Evolutionary conservation across 2,113 vertebrate species (phyloP), one percentile per base, ranked within the genome.

Genomic region (Eretmochelys imbricata): DNA sequence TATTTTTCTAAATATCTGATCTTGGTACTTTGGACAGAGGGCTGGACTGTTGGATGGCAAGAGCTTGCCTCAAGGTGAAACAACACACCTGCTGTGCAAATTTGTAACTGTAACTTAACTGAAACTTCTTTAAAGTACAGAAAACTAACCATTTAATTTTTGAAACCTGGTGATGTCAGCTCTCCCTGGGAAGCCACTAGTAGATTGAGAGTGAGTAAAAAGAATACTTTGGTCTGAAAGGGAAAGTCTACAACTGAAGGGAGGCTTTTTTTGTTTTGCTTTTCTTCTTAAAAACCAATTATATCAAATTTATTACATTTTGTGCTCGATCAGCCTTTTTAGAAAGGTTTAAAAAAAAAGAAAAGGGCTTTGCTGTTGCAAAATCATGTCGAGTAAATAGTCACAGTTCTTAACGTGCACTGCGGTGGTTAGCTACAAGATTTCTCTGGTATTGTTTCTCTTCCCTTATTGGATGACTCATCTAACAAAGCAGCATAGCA

Each of bases 41-140:
- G 86, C 54, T 82, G 20, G 25, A 79, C 10, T 16, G 10, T 0
- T 55, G 35, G 29, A 69, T 50, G 79, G n/a, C 38, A 86, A 93
- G 31, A 93, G 7, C 19, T 93, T 96, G 25, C 49, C 8, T 1
- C 54, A 96, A 95, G 92, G 85, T 97, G 89, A 96, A 97, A 97
- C 81, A 96, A 95, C 69, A 95, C 24, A 87, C 10, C 13, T 48
- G 5, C 51, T 93, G 8, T 88, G 90, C 79, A 90, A 85, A 88
- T 54, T 95, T 93, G 87, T 91, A 81, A 96, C 75, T 1, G 1
- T 29, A 93, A 38, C 27, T 95, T 93, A 38, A 59, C 20, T 79
- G 76, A 94, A 95, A 93, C n/a, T 53, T 89, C 65, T 93, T 95
- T 89, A 69, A 93, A 91, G 84, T 86, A 89, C 93, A 92, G 90